These are phyloP conservation scores for Menura novaehollandiae DNA, from an alignment of 2,113 vertebrate species.

Conservation along the genomic window DNA sequence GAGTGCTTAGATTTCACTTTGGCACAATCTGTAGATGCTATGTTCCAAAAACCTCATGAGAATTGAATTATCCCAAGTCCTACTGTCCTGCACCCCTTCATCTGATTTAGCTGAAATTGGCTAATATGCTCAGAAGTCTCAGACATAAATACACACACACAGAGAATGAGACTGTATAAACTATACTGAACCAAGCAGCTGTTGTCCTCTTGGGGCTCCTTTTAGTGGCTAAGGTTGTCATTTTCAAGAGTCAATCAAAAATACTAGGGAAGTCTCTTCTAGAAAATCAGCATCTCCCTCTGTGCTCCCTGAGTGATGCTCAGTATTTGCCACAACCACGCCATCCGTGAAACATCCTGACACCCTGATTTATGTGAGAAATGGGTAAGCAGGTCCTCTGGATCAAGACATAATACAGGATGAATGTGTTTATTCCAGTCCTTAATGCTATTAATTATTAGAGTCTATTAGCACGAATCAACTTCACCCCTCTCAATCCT, in stretches of 20 bases:
- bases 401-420: neutral
- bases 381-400: neutral
- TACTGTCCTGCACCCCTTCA: neutral
- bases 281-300: neutral
- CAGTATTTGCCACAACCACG: neutral
- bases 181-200: neutral
- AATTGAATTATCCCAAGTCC: conserved; percentile 36
- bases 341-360: neutral
- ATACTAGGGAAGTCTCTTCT: neutral
- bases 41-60: neutral
- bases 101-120: neutral
- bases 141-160: neutral
- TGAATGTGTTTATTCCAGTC: neutral
- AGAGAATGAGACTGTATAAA: neutral
- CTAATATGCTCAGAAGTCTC: neutral
- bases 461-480: neutral
- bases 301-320: neutral
- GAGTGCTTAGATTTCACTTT: conserved; percentile 28
- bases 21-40: neutral
- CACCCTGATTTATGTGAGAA: neutral
- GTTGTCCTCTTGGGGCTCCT: neutral
- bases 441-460: neutral
- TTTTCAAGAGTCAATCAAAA: neutral
- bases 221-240: neutral
- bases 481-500: neutral